These are phyloP conservation scores for Dolomedes plantarius DNA, from an alignment of 2,888 invertebrate species.

Conservation along the genomic window DNA sequence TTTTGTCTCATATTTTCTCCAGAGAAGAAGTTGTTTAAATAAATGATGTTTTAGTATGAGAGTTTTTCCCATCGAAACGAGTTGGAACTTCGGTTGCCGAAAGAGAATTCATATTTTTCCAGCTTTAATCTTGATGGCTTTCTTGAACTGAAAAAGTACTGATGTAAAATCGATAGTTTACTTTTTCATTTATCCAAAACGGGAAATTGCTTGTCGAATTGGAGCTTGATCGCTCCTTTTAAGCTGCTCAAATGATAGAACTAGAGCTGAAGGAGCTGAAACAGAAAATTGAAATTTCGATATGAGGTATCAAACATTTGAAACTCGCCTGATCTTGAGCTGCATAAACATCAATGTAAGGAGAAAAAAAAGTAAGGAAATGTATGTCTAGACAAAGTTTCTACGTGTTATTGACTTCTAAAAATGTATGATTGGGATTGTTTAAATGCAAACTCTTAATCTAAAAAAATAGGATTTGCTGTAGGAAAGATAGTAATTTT, in stretches of 20 bases:
- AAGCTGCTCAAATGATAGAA: constrained; percentile 11
- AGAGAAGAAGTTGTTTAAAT: constrained; percentile 1
- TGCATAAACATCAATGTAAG: not conserved
- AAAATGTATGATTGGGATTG: no score
- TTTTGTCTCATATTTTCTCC: not conserved
- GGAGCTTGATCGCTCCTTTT: not conserved
- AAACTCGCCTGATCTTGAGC: not conserved
- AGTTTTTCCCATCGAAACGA: not conserved
- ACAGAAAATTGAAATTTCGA: constrained; percentile 9
- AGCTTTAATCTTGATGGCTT: not conserved
- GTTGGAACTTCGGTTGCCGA: not conserved
- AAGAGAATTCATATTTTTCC: not conserved
- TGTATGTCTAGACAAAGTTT: no score
- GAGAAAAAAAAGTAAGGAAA: no score
- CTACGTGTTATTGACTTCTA: no score
- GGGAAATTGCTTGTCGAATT: constrained; percentile 11
- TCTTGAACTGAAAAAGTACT: not conserved
- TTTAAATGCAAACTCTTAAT: no score
- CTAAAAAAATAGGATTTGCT: no score
- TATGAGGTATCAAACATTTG: not conserved
- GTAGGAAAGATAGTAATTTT: no score
- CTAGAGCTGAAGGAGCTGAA: not conserved
- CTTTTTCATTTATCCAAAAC: not conserved
- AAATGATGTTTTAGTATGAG: not conserved
- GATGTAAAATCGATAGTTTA: constrained; percentile 4